phyloP scores from a whole-genome alignment of 2,888 invertebrate species.

The Lepidonotus clava region DNA sequence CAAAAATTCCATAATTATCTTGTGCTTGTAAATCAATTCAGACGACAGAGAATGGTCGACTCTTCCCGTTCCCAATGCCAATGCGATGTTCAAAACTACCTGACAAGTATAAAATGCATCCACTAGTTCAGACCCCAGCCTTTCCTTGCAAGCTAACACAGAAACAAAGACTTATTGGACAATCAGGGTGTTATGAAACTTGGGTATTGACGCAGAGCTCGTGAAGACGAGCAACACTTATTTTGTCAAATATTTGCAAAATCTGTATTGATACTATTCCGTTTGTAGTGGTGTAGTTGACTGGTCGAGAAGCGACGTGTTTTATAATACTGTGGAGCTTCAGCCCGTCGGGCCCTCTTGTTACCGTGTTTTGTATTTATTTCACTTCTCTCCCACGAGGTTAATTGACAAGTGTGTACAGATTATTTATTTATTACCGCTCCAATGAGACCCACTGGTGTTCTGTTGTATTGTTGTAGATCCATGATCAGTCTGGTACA shows the following conservation, averaged over 20 bases:
- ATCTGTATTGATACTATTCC: neutral
- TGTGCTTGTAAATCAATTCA: no score
- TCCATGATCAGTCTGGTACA: neutral
- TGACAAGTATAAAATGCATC: no score
- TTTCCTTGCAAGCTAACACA: no score
- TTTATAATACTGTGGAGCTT: neutral
- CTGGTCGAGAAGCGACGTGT: neutral
- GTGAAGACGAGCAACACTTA: neutral
- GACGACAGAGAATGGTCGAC: no score
- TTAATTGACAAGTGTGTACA: slow-evolving; percentile 22
- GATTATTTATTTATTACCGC: slow-evolving; percentile 38
- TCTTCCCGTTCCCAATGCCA: no score
- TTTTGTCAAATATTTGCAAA: neutral
- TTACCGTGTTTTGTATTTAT: neutral
- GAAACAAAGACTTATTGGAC: neutral
- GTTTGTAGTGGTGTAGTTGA: neutral
- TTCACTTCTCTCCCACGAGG: neutral
- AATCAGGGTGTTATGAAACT: slow-evolving; percentile 10
- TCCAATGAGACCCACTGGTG: neutral
- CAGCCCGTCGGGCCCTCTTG: neutral
- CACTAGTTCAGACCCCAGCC: no score
- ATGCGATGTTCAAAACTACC: no score
- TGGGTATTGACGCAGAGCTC: no score
- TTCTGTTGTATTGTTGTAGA: slow-evolving; percentile 20
- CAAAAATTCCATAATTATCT: no score